These are phyloP conservation scores for Rissa tridactyla DNA, from an alignment of 2,113 vertebrate species.

Conservation along the genomic window DNA sequence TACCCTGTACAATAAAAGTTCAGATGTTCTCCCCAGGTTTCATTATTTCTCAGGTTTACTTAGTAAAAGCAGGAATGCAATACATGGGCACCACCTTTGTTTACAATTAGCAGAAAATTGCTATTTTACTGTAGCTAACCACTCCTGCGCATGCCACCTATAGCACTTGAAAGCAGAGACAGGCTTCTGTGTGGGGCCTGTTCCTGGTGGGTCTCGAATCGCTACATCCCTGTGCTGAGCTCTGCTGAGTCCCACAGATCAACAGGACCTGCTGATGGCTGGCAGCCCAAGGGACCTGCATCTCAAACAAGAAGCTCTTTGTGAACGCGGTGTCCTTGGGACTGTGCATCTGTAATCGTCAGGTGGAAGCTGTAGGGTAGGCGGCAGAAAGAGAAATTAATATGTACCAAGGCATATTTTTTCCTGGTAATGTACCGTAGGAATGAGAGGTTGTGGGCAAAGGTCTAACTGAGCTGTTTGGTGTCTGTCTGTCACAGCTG, in stretches of 20 bases:
- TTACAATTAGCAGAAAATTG: slow-evolving; percentile 17
- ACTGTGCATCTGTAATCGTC: neutral
- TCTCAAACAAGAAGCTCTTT: neutral
- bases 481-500: neutral
- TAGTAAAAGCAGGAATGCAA: neutral
- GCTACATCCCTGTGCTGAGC: neutral
- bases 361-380: neutral
- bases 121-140: neutral
- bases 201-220: neutral
- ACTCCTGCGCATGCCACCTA: neutral
- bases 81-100: neutral
- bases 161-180: neutral
- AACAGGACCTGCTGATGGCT: neutral
- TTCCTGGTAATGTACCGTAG: neutral
- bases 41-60: slow-evolving; percentile 29
- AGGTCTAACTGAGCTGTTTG: neutral
- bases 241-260: neutral
- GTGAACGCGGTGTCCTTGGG: neutral
- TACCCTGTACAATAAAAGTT: slow-evolving; percentile 33
- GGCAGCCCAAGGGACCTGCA: neutral
- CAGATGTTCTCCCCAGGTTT: slow-evolving; percentile 15
- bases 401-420: neutral
- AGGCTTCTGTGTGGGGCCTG: neutral
- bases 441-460: neutral
- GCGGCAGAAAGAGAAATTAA: neutral